Evolutionary conservation across 2,888 invertebrate species (phyloP).

Genomic region (Sarcophaga subvicina): DNA sequence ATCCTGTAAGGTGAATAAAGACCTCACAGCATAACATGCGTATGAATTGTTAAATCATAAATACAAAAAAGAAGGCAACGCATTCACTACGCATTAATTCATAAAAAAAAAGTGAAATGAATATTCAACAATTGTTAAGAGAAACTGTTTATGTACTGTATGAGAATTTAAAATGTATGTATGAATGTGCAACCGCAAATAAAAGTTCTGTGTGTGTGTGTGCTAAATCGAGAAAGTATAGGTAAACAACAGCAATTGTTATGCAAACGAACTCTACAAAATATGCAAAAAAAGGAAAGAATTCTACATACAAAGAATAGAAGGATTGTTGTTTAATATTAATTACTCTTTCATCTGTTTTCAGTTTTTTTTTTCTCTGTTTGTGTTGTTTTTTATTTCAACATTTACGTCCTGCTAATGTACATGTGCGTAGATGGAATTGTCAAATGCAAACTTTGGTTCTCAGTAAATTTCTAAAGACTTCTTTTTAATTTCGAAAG

Average conservation of each 20-base stretch:
- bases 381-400: slow-evolving; percentile 13
- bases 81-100: background rate
- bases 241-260: slow-evolving; percentile 47
- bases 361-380: background rate
- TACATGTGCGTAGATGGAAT: background rate
- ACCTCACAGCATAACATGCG: slow-evolving; percentile 41
- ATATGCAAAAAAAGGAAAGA: background rate
- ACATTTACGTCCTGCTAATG: background rate
- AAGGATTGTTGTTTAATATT: slow-evolving; percentile 23
- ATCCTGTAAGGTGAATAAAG: slow-evolving; percentile 11
- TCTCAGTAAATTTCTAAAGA: background rate
- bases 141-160: background rate
- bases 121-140: background rate
- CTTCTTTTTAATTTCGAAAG: too few relatives aligned
- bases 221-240: slow-evolving; percentile 29
- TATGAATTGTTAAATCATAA: slow-evolving; percentile 31
- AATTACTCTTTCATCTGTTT: slow-evolving; percentile 16
- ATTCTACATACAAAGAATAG: background rate
- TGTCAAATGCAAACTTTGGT: slow-evolving; percentile 3
- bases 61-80: background rate
- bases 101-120: background rate
- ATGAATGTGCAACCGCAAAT: background rate
- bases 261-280: slow-evolving; percentile 27
- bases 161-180: slow-evolving; percentile 24
- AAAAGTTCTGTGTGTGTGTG: background rate